Conservation (phyloP, 2,888 invertebrate genomes). For the Aphrophora alni region DNA sequence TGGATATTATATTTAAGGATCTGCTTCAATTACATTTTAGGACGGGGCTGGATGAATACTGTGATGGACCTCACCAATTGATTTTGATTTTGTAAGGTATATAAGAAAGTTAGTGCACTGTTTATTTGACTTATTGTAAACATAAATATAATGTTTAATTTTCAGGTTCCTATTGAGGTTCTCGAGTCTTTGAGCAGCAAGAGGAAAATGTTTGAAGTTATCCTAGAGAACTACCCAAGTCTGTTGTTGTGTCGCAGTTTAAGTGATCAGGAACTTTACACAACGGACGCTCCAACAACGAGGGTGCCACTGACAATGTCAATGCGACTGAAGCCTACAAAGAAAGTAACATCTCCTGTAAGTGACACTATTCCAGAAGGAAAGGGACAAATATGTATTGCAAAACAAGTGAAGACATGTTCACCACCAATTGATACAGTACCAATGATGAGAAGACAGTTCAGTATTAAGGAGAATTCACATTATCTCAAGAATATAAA, state of each 20-base stretch:
- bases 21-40: too few relatives aligned
- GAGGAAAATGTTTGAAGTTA: conserved; percentile 70
- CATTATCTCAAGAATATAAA: conserved; percentile 67
- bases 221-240: conserved; percentile 76
- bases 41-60: too few relatives aligned
- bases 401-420: conserved; percentile 51
- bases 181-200: conserved; percentile 69
- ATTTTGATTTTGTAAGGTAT: too few relatives aligned
- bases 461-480: conserved; percentile 57
- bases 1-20: too few relatives aligned
- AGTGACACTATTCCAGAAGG: conserved; percentile 38
- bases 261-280: conserved; percentile 62
- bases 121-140: too few relatives aligned
- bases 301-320: conserved; percentile 68
- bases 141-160: too few relatives aligned
- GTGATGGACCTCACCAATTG: too few relatives aligned
- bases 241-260: conserved; percentile 68
- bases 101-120: too few relatives aligned
- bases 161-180: conserved; percentile 68
- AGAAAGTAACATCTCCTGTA: conserved; percentile 37
- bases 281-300: conserved; percentile 52
- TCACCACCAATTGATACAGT: conserved; percentile 54
- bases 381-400: conserved; percentile 53
- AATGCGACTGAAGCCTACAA: conserved; percentile 64
- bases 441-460: conserved; percentile 62